Percentiles rank a stretch among this genome's conserved stretches.
phyloP scores from a whole-genome alignment of 2,888 invertebrate genomes.

The Amiota minor region DNA sequence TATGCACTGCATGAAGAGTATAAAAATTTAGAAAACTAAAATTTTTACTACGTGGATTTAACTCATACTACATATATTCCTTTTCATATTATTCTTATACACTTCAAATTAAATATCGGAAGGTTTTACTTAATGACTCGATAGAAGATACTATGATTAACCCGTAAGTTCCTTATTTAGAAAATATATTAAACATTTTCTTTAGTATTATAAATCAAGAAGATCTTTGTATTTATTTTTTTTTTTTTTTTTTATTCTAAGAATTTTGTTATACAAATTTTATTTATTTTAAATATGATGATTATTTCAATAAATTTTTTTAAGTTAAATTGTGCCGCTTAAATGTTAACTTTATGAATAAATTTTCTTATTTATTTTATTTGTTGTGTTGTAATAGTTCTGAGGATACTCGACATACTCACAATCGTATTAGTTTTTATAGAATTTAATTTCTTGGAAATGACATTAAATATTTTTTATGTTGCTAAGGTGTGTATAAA shows the following conservation, averaged over 20 bases:
- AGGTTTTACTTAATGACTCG: too few species aligned
- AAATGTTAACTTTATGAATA: conserved; percentile 57
- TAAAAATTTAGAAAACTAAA: too few species aligned
- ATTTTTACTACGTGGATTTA: too few species aligned
- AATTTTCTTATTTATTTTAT: conserved; percentile 14
- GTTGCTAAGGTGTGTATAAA: conserved; percentile 2
- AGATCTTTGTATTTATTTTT: neutral
- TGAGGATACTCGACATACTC: conserved; percentile 2
- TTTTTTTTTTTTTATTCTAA: conserved; percentile 26
- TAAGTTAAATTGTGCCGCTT: conserved; percentile 68
- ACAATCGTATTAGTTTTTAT: neutral
- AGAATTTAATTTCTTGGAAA: too few species aligned
- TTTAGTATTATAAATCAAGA: too few species aligned
- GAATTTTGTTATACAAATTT: conserved; percentile 13
- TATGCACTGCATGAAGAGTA: too few species aligned
- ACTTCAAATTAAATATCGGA: too few species aligned
- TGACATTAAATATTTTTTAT: neutral
- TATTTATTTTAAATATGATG: conserved; percentile 17
- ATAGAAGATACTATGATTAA: too few species aligned
- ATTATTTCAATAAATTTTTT: conserved; percentile 23
- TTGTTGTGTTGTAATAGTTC: conserved; percentile 16
- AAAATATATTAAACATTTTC: too few species aligned
- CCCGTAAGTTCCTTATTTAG: too few species aligned
- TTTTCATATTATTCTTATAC: too few species aligned
- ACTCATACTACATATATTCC: too few species aligned